Evolutionary conservation across 2,888 invertebrate genomes (phyloP).

Genomic region (Drosophila basisetae): DNA sequence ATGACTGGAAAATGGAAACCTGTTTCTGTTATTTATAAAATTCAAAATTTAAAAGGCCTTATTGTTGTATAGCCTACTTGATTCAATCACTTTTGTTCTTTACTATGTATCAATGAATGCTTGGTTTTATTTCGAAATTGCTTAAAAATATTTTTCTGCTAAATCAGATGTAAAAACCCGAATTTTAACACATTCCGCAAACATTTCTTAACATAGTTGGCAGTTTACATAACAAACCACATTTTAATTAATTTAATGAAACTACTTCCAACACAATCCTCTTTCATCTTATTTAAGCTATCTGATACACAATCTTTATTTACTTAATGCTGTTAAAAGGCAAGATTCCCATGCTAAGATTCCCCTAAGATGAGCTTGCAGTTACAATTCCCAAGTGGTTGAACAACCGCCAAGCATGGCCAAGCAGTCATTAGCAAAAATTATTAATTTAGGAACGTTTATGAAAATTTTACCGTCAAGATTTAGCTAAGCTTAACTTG

Average conservation of each 20-base stretch:
- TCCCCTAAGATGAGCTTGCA: constrained; percentile 18
- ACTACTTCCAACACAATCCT: not conserved
- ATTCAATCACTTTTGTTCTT: not conserved
- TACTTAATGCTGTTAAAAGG: not conserved
- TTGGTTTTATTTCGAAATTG: not conserved
- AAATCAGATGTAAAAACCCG: not conserved
- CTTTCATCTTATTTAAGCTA: not conserved
- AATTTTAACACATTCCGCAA: not conserved
- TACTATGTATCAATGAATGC: not conserved
- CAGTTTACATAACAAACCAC: no score
- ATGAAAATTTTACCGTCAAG: not conserved
- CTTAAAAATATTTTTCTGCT: not conserved
- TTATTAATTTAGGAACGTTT: not conserved
- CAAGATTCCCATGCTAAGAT: not conserved
- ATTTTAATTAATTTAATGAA: not conserved
- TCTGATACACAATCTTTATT: not conserved
- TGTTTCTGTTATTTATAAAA: not conserved
- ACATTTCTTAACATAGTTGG: not conserved
- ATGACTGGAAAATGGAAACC: not conserved
- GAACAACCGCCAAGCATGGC: not conserved
- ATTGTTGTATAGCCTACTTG: not conserved
- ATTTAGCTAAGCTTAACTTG: not conserved
- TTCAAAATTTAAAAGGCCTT: not conserved
- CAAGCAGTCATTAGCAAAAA: constrained; percentile 20
- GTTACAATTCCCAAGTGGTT: constrained; percentile 30